Evolutionary conservation across 2,888 invertebrate species (phyloP), one percentile per base, ranked within the genome.

Genomic region (Ophonus ardosiacus): DNA sequence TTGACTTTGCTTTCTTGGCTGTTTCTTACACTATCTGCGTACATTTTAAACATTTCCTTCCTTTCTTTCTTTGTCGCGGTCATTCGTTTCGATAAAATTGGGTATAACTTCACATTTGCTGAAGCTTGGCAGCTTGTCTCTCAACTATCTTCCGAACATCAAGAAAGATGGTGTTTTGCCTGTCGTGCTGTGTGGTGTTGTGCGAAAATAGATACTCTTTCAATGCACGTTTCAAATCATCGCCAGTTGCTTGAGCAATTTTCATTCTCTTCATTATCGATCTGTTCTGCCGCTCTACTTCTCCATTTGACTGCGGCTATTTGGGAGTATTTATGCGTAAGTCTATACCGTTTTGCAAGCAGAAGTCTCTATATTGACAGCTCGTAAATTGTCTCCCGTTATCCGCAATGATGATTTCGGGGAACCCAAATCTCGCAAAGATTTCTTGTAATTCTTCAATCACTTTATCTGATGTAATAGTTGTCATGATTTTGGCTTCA

Each of bases 401-500:
- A 18, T 76, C 76, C 13, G 68, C 43, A 40, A 43, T 15, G 15
- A 83, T 59, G 13, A 6, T 18, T 7, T 31, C n/a, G 13, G 76
- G 83, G 17, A 83, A 1, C 13, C 76, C 83, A 40, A 13, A 38
- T 74, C 74, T 59, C 5, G 80, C 21, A 17, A 84, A 84, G 17
- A 84, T 84, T 65, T 56, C 40, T 18, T 84, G 57, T 17, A 83
- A 38, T 31, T 76, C 17, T 59, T 74, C 61, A 8, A 83, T 21
- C 5, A 21, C 24, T 38, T 76, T 59, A 7, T 83, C 63, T 31
- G 78, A 57, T 4, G 84, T 84, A 17, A 79, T 63, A 5, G 31
- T 68, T 3, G 13, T 59, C 65, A 84, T 84, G 0, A 86, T 15
- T 40, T 78, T 81, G 4, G 79, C 56, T 40, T 86, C 85, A 8